Percentiles rank a stretch among this genome's conserved stretches.
Conservation (phyloP, 92 coral and sea anemone genomes). For the Anthopleura xanthogrammica region DNA sequence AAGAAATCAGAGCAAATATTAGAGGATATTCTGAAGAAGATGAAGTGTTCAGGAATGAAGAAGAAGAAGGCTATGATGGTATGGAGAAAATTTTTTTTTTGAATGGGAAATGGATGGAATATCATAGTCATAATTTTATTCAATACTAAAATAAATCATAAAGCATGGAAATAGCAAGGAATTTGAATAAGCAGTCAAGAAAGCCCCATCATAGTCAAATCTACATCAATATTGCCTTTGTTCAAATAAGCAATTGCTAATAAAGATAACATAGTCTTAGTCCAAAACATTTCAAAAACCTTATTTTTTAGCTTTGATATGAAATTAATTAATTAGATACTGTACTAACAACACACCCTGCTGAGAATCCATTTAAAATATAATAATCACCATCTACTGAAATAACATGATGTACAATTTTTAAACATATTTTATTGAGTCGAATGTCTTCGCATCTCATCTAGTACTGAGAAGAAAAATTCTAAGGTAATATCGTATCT, state of each 20-base stretch:
- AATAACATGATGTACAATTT: neutral
- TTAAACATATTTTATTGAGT: neutral
- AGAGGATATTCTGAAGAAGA: conserved; percentile 61
- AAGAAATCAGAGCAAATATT: conserved; percentile 28
- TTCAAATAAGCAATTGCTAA: neutral
- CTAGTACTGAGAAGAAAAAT: neutral
- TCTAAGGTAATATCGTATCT: neutral
- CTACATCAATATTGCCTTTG: neutral
- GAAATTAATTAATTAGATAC: conserved; percentile 13
- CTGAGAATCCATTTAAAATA: neutral
- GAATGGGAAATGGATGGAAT: neutral
- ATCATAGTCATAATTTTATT: neutral
- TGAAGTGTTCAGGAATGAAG: conserved; percentile 73
- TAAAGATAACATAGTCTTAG: neutral
- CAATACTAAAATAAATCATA: neutral
- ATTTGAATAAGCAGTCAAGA: neutral
- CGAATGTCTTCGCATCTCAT: neutral
- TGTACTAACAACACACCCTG: conserved; percentile 6
- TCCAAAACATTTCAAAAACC: neutral
- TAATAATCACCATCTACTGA: neutral
- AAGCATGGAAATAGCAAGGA: neutral
- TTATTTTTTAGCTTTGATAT: neutral
- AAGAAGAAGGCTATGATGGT: conserved; percentile 84
- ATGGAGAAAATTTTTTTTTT: neutral
- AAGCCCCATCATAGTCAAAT: neutral